Evolutionary conservation across 2,797 vertebrate genomes (phyloP).

Genomic region (Kryptolebias ocellatus): DNA sequence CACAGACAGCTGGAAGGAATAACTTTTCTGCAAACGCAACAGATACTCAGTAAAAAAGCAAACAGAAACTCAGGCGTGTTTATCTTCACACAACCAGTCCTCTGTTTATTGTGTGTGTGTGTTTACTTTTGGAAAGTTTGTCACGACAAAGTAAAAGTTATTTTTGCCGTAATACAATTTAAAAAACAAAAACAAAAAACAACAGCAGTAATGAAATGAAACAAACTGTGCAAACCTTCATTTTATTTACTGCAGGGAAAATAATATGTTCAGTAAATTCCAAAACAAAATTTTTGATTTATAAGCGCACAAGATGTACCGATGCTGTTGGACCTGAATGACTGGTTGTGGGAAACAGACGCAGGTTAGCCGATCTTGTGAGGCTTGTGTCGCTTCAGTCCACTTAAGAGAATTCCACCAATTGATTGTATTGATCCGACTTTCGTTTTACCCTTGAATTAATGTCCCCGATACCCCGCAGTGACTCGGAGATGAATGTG

Average conservation of each 20-base stretch:
- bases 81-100: neutral
- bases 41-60: neutral
- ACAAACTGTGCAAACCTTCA: no score
- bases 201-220: no score
- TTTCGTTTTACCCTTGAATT: slow-evolving; percentile 1
- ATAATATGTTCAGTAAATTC: neutral
- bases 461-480: slow-evolving; percentile 9
- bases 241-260: neutral
- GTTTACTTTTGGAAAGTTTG: neutral
- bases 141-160: neutral
- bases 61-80: neutral
- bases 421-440: slow-evolving; percentile 44
- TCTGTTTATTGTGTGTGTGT: neutral
- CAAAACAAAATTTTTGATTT: neutral
- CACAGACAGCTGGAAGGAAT: neutral
- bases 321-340: neutral
- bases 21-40: neutral
- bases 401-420: slow-evolving; percentile 3
- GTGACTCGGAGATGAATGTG: slow-evolving; percentile 19
- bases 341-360: neutral
- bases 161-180: neutral
- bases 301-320: neutral
- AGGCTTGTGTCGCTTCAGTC: neutral
- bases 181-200: no score
- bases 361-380: neutral